These are phyloP conservation scores for Enteromius fasciolatus DNA, from an alignment of 2,797 vertebrate genomes.

Conservation along the genomic window DNA sequence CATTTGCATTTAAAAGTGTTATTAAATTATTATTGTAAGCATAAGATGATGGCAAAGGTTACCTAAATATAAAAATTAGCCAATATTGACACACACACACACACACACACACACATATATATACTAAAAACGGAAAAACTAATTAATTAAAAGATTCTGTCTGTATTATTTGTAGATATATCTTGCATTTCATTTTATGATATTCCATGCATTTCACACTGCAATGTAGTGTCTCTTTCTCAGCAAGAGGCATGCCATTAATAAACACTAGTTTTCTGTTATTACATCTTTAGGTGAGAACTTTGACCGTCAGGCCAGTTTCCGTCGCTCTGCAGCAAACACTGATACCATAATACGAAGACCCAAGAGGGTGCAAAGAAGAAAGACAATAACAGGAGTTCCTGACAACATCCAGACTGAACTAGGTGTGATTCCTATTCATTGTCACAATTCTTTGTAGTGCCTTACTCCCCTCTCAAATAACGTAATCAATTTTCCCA, in stretches of 20 bases:
- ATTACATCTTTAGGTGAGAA: slow-evolving; percentile 82
- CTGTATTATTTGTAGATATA: background rate
- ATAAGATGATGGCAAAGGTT: background rate
- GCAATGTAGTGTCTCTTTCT: background rate
- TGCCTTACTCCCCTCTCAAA: background rate
- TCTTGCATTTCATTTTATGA: background rate
- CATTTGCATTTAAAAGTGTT: background rate
- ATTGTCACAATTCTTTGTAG: background rate
- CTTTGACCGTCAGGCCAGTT: slow-evolving; percentile 96
- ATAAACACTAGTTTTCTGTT: background rate
- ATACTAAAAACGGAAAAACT: background rate
- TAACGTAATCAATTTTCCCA: background rate
- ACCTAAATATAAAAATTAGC: background rate
- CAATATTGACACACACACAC: background rate
- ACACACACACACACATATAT: too few relatives aligned
- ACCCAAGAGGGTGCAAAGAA: slow-evolving; percentile 87
- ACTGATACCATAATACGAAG: slow-evolving; percentile 85
- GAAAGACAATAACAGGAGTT: slow-evolving; percentile 87
- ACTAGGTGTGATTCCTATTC: slow-evolving; percentile 80
- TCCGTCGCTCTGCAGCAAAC: slow-evolving; percentile 86
- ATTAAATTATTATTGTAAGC: background rate
- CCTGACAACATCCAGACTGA: slow-evolving; percentile 84
- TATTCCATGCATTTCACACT: background rate
- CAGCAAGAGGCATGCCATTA: background rate
- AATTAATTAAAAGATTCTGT: background rate